phyloP scores from a whole-genome alignment of 2,888 invertebrate species.

The Emmelina monodactyla region DNA sequence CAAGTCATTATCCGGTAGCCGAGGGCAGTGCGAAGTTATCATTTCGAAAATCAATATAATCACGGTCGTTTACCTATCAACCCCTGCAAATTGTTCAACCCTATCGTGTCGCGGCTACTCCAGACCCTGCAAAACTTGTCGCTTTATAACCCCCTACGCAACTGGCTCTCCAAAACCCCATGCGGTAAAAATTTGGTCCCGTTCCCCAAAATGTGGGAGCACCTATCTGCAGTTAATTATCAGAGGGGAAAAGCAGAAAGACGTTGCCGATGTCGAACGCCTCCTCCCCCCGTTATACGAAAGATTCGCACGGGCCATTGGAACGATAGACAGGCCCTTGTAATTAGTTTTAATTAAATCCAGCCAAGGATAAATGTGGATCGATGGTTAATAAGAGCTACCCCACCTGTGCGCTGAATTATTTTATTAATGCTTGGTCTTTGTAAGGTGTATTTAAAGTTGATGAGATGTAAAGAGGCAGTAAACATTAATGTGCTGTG shows the following conservation, averaged over 20 bases:
- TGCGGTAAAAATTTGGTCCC: constrained; percentile 53
- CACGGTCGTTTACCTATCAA: constrained; percentile 51
- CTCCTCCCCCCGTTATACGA: constrained; percentile 35
- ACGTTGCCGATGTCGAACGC: constrained; percentile 43
- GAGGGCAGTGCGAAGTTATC: too few relatives aligned
- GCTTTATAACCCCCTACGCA: constrained; percentile 55
- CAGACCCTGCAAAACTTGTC: constrained; percentile 29
- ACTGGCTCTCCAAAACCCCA: too few relatives aligned
- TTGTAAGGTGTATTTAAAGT: too few relatives aligned
- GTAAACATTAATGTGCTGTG: constrained; percentile 30
- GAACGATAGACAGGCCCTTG: constrained; percentile 34
- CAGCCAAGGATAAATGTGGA: constrained; percentile 31
- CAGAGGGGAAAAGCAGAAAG: constrained; percentile 41
- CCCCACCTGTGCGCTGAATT: not conserved
- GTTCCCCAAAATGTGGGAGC: constrained; percentile 35
- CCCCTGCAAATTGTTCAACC: constrained; percentile 57
- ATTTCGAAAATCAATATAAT: constrained; percentile 57
- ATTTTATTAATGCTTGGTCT: too few relatives aligned
- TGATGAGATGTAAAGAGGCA: constrained; percentile 14
- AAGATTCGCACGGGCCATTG: constrained; percentile 37
- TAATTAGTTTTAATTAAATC: constrained; percentile 61
- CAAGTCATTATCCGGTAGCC: too few relatives aligned
- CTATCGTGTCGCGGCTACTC: constrained; percentile 35
- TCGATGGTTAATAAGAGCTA: constrained; percentile 11
- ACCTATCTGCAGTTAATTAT: constrained; percentile 64